Percentiles rank a stretch among this genome's conserved stretches.
Evolutionary conservation across 2,888 invertebrate genomes (phyloP).

Genomic region (Callyntrura sp.): DNA sequence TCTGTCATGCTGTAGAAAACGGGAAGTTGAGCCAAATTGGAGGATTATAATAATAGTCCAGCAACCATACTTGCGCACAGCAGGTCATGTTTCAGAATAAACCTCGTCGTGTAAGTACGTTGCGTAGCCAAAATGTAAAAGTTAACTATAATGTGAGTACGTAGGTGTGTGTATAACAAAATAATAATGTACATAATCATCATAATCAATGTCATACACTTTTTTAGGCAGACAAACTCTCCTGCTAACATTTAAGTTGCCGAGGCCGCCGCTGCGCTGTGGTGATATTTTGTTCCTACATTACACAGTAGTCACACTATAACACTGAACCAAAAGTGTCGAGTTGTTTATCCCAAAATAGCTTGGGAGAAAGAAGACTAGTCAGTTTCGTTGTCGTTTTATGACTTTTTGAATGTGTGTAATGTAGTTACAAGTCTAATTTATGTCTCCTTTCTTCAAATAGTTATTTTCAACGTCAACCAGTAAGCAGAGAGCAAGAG

Average conservation of each 20-base stretch:
- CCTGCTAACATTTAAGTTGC: too few species aligned
- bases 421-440: conserved; percentile 71
- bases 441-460: conserved; percentile 69
- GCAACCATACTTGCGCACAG: not conserved
- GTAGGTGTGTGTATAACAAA: too few species aligned
- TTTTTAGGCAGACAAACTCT: too few species aligned
- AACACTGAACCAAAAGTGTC: too few species aligned
- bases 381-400: conserved; percentile 31
- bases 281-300: too few species aligned
- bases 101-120: too few species aligned
- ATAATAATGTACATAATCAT: conserved; percentile 21
- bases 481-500: too few species aligned
- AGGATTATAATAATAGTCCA: conserved; percentile 47
- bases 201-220: conserved; percentile 62
- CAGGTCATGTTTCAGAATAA: conserved; percentile 9
- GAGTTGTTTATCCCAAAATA: conserved; percentile 33
- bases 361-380: conserved; percentile 12
- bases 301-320: too few species aligned
- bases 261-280: too few species aligned
- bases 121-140: too few species aligned
- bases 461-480: conserved; percentile 54
- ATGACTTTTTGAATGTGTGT: conserved; percentile 58
- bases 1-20: conserved; percentile 59
- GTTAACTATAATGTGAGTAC: too few species aligned
- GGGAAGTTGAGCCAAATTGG: conserved; percentile 69